phyloP scores from a whole-genome alignment of 2,888 invertebrate genomes.

The Glaucopsyche alexis region DNA sequence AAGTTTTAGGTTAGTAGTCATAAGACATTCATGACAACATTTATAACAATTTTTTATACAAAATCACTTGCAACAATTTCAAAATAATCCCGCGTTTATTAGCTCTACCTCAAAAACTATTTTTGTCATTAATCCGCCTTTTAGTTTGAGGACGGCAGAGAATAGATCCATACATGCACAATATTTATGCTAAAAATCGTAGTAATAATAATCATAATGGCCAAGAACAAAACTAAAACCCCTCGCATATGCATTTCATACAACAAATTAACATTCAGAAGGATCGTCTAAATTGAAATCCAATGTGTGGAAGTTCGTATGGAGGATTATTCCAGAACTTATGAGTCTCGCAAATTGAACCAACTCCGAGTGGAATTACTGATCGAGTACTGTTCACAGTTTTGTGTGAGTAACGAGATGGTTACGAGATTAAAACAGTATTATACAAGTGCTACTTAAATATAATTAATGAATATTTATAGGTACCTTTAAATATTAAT shows the following conservation, averaged over 20 bases:
- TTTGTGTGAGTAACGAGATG: slow-evolving; percentile 1
- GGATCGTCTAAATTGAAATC: slow-evolving; percentile 41
- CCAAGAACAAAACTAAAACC: background rate
- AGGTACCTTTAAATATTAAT: no score
- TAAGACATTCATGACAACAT: no score
- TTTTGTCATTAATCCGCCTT: no score
- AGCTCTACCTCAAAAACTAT: no score
- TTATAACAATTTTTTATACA: no score
- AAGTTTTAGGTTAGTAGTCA: no score
- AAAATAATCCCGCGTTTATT: no score
- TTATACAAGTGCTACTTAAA: background rate
- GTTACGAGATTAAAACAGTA: background rate
- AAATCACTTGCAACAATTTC: no score
- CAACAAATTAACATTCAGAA: slow-evolving; percentile 12
- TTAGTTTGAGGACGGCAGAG: no score
- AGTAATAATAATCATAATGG: background rate
- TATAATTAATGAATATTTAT: no score
- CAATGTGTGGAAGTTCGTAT: slow-evolving; percentile 42
- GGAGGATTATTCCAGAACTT: slow-evolving; percentile 42
- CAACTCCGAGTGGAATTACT: slow-evolving; percentile 35
- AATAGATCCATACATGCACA: no score
- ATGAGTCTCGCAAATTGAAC: slow-evolving; percentile 43
- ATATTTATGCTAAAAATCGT: no score
- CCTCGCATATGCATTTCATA: background rate
- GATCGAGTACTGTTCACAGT: slow-evolving; percentile 2